These are phyloP conservation scores for Carollia perspicillata DNA, from an alignment of 2,113 vertebrate species.

Conservation along the genomic window DNA sequence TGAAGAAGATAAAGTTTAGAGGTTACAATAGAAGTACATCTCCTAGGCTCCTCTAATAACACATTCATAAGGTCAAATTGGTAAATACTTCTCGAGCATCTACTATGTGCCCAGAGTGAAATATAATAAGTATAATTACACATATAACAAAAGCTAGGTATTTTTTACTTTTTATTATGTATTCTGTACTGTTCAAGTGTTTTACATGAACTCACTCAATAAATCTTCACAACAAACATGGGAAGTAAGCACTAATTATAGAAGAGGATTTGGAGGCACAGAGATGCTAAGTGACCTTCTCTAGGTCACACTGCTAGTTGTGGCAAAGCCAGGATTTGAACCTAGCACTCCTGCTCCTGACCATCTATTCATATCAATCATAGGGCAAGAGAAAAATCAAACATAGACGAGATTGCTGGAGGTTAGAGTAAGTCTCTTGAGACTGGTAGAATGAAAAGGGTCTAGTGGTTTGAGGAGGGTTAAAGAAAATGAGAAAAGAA, in stretches of 20 bases:
- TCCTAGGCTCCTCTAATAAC: not conserved
- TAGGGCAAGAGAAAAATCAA: not conserved
- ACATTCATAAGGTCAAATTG: not conserved
- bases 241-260: not conserved
- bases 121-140: not conserved
- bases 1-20: not conserved
- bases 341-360: not conserved
- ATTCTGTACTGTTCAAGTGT: not conserved
- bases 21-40: not conserved
- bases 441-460: not conserved
- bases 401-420: not conserved
- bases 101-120: not conserved
- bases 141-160: not conserved
- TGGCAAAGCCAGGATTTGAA: not conserved
- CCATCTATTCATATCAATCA: not conserved
- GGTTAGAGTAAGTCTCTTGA: not conserved
- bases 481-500: not conserved
- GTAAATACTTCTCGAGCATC: not conserved
- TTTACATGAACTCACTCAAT: not conserved
- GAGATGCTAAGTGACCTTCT: not conserved
- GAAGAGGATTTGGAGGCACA: not conserved
- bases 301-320: not conserved
- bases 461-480: not conserved
- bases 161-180: not conserved
- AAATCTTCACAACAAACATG: not conserved